Evolutionary conservation across 2,888 invertebrate species (phyloP).

Genomic region (Suillia variegata): DNA sequence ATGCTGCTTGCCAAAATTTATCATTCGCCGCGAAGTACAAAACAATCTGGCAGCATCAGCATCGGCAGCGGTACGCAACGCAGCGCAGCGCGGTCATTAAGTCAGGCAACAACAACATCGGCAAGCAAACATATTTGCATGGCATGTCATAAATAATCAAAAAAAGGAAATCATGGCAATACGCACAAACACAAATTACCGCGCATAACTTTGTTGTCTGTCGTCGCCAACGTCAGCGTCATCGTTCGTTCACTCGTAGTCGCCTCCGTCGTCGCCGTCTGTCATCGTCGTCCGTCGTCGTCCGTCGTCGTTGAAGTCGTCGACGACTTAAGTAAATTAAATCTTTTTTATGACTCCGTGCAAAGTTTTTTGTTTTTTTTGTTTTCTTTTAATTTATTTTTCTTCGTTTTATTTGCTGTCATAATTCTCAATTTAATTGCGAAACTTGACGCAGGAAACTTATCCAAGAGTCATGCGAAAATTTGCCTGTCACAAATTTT

Average conservation of each 20-base stretch:
- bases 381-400: no score
- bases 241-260: no score
- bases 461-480: neutral
- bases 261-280: no score
- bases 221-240: neutral
- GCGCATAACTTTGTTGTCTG: neutral
- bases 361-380: slow-evolving; percentile 1
- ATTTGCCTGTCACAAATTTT: neutral
- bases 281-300: no score
- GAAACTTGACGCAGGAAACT: neutral
- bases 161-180: slow-evolving; percentile 2
- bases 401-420: slow-evolving; percentile 1
- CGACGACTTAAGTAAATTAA: slow-evolving; percentile 10
- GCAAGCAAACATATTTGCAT: slow-evolving; percentile 12
- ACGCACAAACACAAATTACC: neutral
- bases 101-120: slow-evolving; percentile 8
- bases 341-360: neutral
- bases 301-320: no score
- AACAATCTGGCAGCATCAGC: neutral
- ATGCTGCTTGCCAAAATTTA: neutral
- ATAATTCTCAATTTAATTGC: slow-evolving; percentile 3
- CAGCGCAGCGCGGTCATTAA: neutral
- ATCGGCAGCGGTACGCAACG: no score
- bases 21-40: neutral
- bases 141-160: slow-evolving; percentile 14